These are phyloP conservation scores for Vombatus ursinus DNA, from an alignment of 2,113 vertebrate genomes.

Conservation along the genomic window DNA sequence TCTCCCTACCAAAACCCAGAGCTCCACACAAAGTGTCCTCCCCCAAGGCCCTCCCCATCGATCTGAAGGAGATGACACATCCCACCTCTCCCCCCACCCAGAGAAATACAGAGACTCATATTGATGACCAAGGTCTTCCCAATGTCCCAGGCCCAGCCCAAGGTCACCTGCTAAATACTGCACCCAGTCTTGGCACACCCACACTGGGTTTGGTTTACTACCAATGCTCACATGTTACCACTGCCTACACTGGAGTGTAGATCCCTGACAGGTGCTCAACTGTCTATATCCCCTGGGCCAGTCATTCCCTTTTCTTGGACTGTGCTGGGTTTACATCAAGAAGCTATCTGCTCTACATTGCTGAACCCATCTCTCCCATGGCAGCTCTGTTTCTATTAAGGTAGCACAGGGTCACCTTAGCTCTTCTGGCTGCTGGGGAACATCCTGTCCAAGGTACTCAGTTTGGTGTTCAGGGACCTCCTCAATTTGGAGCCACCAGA, in stretches of 20 bases:
- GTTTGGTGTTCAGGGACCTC: background rate
- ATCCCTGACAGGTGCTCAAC: background rate
- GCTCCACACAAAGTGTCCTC: background rate
- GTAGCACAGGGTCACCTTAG: background rate
- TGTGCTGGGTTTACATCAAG: background rate
- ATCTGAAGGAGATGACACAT: background rate
- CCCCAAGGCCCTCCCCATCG: background rate
- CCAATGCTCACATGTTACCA: background rate
- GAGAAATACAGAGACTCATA: background rate
- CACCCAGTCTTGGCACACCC: background rate
- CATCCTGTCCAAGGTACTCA: background rate
- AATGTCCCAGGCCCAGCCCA: background rate
- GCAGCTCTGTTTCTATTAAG: background rate
- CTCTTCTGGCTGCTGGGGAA: background rate
- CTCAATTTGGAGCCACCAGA: background rate
- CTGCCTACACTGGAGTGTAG: background rate
- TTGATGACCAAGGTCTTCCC: background rate
- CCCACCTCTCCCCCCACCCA: too few species aligned
- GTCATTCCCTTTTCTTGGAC: background rate
- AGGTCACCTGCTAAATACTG: background rate
- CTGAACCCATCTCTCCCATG: background rate
- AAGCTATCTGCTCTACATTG: background rate
- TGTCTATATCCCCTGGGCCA: background rate
- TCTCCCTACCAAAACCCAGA: background rate
- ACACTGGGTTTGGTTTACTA: background rate